Base-by-base conservation (phyloP, 2,113 vertebrate species). In the Sorex araneus region DNA sequence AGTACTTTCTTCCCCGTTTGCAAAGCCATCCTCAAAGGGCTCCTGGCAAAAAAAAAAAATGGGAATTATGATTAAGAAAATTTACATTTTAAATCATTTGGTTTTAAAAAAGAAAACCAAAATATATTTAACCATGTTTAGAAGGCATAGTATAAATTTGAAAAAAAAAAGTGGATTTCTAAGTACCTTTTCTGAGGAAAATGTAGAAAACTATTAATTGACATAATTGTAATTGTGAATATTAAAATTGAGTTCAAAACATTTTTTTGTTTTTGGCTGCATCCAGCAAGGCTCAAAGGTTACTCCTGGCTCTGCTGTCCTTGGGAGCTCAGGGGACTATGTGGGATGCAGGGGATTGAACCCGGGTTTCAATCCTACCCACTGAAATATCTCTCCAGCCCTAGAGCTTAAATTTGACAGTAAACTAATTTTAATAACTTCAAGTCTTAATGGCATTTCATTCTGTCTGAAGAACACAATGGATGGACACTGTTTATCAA, bases 21-120 rank as follows among this genome's bases (percentile, higher is more conserved):
- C 99, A 45, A 98, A 99, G 6, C 99, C 99, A 98, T 99, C 99
- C 93, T 99, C 99, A 97, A 99, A 99, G 0, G 99, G 99, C 74
- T 99, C 99, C 99, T 99, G 71, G 63, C 92, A 64, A 84, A 30
- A 64, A 84, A 30, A 89, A 71, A 8, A 96, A 94, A 84, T 30
- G 30, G 70, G 7, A 93, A 90, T 86, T 69, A 79, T 85, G 32
- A 50, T 50, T n/a, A 78, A 83, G 30, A 95, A 93, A 79, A 93
- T 50, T 78, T 84, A 79, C 74, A 86, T 47, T 77, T 84, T 89
- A 70, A 85, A 84, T 28, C n/a, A 89, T 9, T 2, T 79, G 28
- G 45, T 40, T 54, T 89, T 30, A 87, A 88, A 87, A 40, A 95
- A 82, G 80, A 15, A 63, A 71, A 34, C 91, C 23, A 76, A 91